These are phyloP conservation scores for Heliopora coerulea DNA, from an alignment of 92 coral and sea anemone species.

Conservation along the genomic window DNA sequence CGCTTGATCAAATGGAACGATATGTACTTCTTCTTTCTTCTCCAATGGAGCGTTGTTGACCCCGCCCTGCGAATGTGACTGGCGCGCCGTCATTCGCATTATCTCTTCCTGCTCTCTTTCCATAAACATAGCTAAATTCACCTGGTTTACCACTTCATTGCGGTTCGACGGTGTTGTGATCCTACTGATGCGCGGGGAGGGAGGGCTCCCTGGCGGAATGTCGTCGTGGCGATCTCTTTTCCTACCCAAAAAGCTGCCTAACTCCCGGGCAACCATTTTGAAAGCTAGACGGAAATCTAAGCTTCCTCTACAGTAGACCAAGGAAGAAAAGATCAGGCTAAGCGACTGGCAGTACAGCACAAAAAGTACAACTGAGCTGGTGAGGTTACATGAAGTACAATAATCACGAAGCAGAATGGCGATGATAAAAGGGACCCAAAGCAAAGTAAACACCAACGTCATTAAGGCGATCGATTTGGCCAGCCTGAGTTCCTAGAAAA, in stretches of 20 bases:
- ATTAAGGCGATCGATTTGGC: slow-evolving; percentile 26
- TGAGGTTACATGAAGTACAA: slow-evolving; percentile 14
- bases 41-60: background rate
- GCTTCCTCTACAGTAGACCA: slow-evolving; percentile 22
- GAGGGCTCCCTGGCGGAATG: background rate
- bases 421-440: slow-evolving; percentile 29
- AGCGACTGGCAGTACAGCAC: slow-evolving; percentile 22
- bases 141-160: background rate
- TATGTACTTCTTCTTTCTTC: slow-evolving; percentile 2
- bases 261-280: slow-evolving; percentile 10
- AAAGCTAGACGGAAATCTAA: slow-evolving; percentile 30
- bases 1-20: slow-evolving; percentile 32
- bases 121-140: background rate
- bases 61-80: background rate
- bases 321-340: slow-evolving; percentile 19
- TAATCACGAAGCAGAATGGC: slow-evolving; percentile 26
- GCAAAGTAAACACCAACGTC: slow-evolving; percentile 9
- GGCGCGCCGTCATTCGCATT: background rate
- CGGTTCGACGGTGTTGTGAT: background rate
- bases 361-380: slow-evolving; percentile 1
- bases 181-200: background rate
- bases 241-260: background rate
- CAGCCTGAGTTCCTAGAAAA: slow-evolving; percentile 28
- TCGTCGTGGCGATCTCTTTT: background rate
- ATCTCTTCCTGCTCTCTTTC: background rate